Conservation (phyloP, 2,888 invertebrate genomes). For the Apoderus coryli region DNA sequence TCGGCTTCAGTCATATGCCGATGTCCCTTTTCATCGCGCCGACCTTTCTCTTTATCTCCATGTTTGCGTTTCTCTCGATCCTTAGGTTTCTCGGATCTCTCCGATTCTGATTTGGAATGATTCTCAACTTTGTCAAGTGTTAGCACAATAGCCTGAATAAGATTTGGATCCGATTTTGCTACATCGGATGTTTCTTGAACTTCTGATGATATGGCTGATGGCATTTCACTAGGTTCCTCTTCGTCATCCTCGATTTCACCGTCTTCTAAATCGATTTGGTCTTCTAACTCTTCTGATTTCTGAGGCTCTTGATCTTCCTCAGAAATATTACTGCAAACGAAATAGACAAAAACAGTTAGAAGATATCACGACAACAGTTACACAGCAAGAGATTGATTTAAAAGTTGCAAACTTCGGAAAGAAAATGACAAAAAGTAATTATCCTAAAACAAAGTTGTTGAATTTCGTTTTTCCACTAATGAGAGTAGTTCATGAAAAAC, state of each 20-base stretch:
- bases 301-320: no score
- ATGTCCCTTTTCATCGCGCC: constrained; percentile 23
- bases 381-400: no score
- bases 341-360: no score
- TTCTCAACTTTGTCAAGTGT: constrained; percentile 7
- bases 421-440: no score
- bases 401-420: no score
- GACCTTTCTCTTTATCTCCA: constrained; percentile 14
- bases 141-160: constrained; percentile 6
- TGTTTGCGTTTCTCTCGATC: constrained; percentile 1
- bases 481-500: no score
- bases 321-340: no score
- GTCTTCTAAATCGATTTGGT: constrained; percentile 68
- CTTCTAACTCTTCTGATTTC: no score
- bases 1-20: constrained; percentile 33
- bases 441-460: no score
- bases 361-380: no score
- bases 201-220: no score
- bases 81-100: constrained; percentile 2
- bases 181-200: constrained; percentile 11
- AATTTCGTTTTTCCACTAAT: no score
- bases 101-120: constrained; percentile 2
- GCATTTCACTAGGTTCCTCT: constrained; percentile 37
- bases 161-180: constrained; percentile 8
- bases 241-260: constrained; percentile 69